A percentile compares a stretch with the other conserved stretches of the same genome.
phyloP scores from a whole-genome alignment of 2,113 vertebrate species.

The Gasterosteus aculeatus region DNA sequence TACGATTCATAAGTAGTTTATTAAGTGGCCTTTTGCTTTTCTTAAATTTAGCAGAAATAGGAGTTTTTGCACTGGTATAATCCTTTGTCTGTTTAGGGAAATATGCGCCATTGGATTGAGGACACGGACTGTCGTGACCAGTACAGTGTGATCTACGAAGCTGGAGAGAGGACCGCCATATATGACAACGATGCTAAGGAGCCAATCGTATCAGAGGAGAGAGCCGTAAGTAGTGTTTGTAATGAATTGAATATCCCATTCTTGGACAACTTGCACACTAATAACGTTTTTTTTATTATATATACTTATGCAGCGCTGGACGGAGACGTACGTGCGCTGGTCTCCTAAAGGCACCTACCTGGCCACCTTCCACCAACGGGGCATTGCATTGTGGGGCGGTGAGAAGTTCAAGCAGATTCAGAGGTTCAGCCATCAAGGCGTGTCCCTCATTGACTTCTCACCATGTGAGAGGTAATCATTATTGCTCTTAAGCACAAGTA shows the following conservation, averaged over 20 bases:
- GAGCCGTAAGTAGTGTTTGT: slow-evolving; percentile 84
- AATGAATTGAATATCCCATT: too few relatives aligned
- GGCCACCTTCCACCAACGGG: slow-evolving; percentile 96
- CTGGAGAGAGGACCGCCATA: slow-evolving; percentile 94
- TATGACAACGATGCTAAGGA: slow-evolving; percentile 95
- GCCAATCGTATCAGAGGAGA: slow-evolving; percentile 90
- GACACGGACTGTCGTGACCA: slow-evolving; percentile 96
- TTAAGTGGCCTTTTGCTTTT: neutral
- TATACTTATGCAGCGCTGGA: slow-evolving; percentile 88
- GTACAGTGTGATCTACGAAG: slow-evolving; percentile 98
- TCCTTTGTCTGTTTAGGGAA: slow-evolving; percentile 80
- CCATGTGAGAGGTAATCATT: slow-evolving; percentile 93
- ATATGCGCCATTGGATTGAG: slow-evolving; percentile 96
- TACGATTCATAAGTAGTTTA: neutral
- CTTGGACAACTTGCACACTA: neutral
- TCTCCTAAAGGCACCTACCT: slow-evolving; percentile 97
- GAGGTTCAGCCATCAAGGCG: slow-evolving; percentile 95
- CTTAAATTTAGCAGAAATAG: neutral
- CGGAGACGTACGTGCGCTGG: slow-evolving; percentile 97
- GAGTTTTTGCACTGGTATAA: neutral
- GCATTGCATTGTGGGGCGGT: slow-evolving; percentile 98
- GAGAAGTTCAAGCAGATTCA: slow-evolving; percentile 99
- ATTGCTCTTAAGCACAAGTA: neutral
- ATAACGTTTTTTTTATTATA: neutral
- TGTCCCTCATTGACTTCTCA: slow-evolving; percentile 98